These are phyloP conservation scores for Glyptemys insculpta DNA, from an alignment of 2,797 vertebrate genomes.

Conservation along the genomic window DNA sequence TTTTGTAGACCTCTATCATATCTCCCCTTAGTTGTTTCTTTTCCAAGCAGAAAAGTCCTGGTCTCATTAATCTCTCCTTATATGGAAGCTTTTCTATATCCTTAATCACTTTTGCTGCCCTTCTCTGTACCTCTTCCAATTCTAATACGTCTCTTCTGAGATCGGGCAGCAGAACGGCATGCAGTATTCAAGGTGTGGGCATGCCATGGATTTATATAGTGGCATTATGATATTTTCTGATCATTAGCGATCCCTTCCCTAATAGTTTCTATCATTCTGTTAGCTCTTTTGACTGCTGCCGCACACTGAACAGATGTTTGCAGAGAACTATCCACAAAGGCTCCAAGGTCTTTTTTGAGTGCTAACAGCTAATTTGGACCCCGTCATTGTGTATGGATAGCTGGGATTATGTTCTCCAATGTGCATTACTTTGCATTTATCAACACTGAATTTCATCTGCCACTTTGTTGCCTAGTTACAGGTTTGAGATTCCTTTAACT, in stretches of 20 bases:
- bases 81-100: too few relatives aligned
- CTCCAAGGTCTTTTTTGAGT: background rate
- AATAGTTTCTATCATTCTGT: background rate
- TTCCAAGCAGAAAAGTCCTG: background rate
- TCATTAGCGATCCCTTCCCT: background rate
- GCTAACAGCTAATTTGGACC: background rate
- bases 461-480: background rate
- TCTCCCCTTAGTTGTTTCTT: background rate
- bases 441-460: too few relatives aligned
- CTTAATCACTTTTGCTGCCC: background rate
- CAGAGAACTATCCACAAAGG: too few relatives aligned
- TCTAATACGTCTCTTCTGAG: background rate
- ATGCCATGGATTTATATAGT: too few relatives aligned
- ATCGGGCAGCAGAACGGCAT: background rate
- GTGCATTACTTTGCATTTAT: background rate
- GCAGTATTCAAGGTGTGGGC: background rate
- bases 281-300: background rate
- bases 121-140: background rate
- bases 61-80: background rate
- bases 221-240: too few relatives aligned
- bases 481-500: background rate
- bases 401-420: background rate
- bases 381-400: background rate
- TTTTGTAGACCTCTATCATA: background rate
- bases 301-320: background rate